These are phyloP conservation scores for Eristalis intricaria DNA, from an alignment of 2,888 invertebrate species.

Conservation along the genomic window DNA sequence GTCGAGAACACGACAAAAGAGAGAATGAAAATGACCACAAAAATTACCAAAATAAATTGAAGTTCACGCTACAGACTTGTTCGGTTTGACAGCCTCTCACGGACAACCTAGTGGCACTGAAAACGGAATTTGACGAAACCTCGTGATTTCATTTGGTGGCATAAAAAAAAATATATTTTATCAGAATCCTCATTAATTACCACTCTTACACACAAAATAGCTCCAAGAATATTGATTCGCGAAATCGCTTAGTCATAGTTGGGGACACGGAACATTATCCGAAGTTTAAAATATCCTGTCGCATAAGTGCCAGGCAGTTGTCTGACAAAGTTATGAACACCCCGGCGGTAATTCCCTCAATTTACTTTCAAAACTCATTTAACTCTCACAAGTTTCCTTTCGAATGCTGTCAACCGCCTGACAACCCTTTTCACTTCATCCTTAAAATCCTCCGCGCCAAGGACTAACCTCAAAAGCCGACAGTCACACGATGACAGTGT, in stretches of 20 bases:
- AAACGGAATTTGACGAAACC: no score
- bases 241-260: neutral
- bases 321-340: neutral
- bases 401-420: neutral
- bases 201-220: no score
- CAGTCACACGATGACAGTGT: slow-evolving; percentile 7
- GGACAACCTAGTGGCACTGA: no score
- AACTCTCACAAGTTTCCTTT: neutral
- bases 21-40: no score
- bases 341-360: neutral
- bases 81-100: no score
- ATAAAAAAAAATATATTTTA: no score
- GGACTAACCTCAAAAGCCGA: neutral
- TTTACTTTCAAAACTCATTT: neutral
- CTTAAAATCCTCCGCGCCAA: neutral
- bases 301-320: neutral
- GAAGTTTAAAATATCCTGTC: neutral
- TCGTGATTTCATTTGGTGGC: no score
- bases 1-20: no score
- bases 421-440: neutral
- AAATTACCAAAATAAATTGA: no score
- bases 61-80: no score
- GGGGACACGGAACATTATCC: neutral
- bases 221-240: neutral
- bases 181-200: no score